Conservation (phyloP, 2,113 vertebrate species). For the Hippolais icterina region DNA sequence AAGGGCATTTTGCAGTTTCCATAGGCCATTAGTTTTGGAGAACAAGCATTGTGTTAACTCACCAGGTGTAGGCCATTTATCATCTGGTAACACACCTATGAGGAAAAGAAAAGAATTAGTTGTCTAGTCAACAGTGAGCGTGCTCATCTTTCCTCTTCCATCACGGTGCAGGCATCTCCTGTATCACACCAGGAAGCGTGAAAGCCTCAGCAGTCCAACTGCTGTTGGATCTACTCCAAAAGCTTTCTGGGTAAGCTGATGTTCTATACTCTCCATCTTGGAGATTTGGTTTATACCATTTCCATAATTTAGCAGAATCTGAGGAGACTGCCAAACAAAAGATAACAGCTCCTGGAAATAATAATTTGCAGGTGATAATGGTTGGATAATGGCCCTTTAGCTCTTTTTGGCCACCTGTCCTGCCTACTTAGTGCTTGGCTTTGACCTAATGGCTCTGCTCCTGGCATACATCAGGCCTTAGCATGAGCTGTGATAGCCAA, state of each 20-base stretch:
- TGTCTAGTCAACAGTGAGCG: neutral
- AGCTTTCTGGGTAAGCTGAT: neutral
- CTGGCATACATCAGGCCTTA: neutral
- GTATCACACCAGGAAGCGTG: neutral
- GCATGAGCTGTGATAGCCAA: neutral
- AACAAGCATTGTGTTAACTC: neutral
- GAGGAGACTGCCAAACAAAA: neutral
- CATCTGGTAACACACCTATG: neutral
- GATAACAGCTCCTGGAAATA: neutral
- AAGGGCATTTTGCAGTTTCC: neutral
- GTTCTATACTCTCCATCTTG: neutral
- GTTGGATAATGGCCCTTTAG: neutral
- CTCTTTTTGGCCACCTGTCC: neutral
- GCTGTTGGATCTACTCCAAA: neutral
- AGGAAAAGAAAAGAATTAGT: neutral
- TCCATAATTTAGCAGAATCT: neutral
- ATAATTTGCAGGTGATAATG: neutral
- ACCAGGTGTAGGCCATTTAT: neutral
- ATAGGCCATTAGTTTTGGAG: neutral
- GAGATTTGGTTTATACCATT: neutral
- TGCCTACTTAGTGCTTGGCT: neutral
- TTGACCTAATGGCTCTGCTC: neutral
- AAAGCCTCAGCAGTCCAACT: neutral
- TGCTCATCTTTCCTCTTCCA: neutral
- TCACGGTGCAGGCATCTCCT: neutral